A percentile compares a stretch with the other conserved stretches of the same genome.
Conservation (phyloP, 2,888 invertebrate species). For the Leptogaster cylindrica region DNA sequence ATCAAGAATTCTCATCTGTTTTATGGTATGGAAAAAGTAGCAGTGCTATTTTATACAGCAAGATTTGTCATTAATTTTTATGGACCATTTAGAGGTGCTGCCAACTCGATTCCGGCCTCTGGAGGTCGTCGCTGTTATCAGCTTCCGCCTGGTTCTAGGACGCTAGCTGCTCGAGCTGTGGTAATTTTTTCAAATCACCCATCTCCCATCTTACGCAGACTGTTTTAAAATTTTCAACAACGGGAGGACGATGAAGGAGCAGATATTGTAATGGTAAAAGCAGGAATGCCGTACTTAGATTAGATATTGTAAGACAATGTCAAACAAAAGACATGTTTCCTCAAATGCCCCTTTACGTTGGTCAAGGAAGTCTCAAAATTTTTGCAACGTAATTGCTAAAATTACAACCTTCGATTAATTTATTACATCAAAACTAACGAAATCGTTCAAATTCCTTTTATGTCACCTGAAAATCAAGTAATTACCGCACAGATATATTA, state of each 20-base stretch:
- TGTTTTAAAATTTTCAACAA: constrained; percentile 55
- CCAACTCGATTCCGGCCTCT: constrained; percentile 87
- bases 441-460: too few species aligned
- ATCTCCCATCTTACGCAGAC: too few species aligned
- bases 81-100: constrained; percentile 96
- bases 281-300: constrained; percentile 89
- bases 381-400: not conserved
- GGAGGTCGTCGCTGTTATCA: constrained; percentile 93
- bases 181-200: too few species aligned
- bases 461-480: too few species aligned
- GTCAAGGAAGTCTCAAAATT: constrained; percentile 69
- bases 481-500: too few species aligned
- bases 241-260: constrained; percentile 95
- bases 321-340: constrained; percentile 86
- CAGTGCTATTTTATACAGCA: constrained; percentile 89
- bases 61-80: constrained; percentile 96
- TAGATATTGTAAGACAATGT: constrained; percentile 87
- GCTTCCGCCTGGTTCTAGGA: constrained; percentile 83
- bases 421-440: too few species aligned
- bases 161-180: constrained; percentile 82
- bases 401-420: not conserved
- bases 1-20: constrained; percentile 78
- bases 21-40: constrained; percentile 74
- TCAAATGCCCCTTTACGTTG: constrained; percentile 88
- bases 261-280: constrained; percentile 97